These are phyloP conservation scores for Ennomos quercinarius DNA, from an alignment of 2,888 invertebrate genomes.

Conservation along the genomic window DNA sequence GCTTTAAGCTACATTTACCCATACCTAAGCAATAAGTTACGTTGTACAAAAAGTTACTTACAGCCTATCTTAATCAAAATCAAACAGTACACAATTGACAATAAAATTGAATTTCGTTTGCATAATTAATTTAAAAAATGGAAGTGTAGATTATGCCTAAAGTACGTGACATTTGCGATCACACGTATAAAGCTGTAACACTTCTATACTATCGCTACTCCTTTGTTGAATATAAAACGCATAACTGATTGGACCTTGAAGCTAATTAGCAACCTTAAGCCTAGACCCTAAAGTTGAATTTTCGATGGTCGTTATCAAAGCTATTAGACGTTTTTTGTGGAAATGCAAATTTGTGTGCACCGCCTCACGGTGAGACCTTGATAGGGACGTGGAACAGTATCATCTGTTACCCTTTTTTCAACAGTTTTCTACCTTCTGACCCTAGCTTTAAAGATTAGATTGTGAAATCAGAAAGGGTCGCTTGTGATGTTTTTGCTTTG, in stretches of 20 bases:
- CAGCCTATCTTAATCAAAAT: conserved; percentile 39
- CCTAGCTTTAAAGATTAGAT: conserved; percentile 26
- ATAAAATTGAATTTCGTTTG: conserved; percentile 44
- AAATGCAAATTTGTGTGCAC: conserved; percentile 64
- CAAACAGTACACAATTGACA: conserved; percentile 25
- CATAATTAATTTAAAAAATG: conserved; percentile 51
- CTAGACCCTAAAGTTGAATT: conserved; percentile 34
- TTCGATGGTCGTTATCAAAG: conserved; percentile 29
- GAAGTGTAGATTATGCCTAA: conserved; percentile 57
- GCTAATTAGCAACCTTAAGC: conserved; percentile 35
- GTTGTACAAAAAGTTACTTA: conserved; percentile 2
- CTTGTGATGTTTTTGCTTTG: conserved; percentile 48
- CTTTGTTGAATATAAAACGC: conserved; percentile 57
- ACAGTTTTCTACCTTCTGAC: conserved; percentile 36
- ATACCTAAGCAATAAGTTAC: too few relatives aligned
- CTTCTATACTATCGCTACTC: conserved; percentile 65
- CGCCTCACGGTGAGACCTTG: conserved; percentile 72
- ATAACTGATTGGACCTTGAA: conserved; percentile 30
- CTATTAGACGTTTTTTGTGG: conserved; percentile 53
- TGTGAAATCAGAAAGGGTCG: conserved; percentile 22
- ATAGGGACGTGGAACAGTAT: conserved; percentile 73
- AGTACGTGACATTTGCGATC: conserved; percentile 70
- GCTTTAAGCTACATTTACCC: too few relatives aligned
- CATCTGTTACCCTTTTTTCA: conserved; percentile 54
- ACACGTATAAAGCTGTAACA: conserved; percentile 70